These are phyloP conservation scores for Sarcophaga rosellei DNA, from an alignment of 2,888 invertebrate genomes.

Conservation along the genomic window DNA sequence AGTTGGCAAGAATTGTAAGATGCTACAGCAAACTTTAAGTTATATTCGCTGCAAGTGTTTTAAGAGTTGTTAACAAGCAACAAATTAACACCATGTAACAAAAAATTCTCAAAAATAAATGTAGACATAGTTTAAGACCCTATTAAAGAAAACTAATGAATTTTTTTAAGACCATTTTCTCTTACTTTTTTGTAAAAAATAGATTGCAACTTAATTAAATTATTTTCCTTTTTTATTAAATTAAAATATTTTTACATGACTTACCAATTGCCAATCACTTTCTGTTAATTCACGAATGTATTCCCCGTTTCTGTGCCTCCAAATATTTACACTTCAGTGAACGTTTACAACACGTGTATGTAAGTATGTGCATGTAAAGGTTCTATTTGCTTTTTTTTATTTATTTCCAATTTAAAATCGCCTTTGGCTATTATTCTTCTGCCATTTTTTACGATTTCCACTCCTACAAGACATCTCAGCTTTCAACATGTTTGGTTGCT, in stretches of 20 bases:
- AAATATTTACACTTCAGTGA: too few relatives aligned
- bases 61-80: too few relatives aligned
- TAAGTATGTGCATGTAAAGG: neutral
- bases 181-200: neutral
- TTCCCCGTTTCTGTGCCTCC: neutral
- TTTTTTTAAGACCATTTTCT: neutral
- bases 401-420: slow-evolving; percentile 47
- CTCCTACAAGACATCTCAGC: slow-evolving; percentile 10
- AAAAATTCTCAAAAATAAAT: too few relatives aligned
- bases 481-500: slow-evolving; percentile 20
- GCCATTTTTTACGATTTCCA: neutral
- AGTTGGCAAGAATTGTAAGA: too few relatives aligned
- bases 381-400: neutral
- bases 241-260: slow-evolving; percentile 56
- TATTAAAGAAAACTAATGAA: neutral
- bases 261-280: slow-evolving; percentile 36
- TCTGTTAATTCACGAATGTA: neutral
- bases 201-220: too few relatives aligned
- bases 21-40: too few relatives aligned
- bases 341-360: neutral
- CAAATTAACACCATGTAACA: too few relatives aligned
- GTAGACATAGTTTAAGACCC: too few relatives aligned
- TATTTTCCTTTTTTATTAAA: slow-evolving; percentile 2
- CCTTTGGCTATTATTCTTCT: slow-evolving; percentile 45
- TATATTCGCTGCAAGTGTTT: too few relatives aligned